Evolutionary conservation across 2,888 invertebrate species (phyloP), one percentile per base, ranked within the genome.

Genomic region (Noctua comes): DNA sequence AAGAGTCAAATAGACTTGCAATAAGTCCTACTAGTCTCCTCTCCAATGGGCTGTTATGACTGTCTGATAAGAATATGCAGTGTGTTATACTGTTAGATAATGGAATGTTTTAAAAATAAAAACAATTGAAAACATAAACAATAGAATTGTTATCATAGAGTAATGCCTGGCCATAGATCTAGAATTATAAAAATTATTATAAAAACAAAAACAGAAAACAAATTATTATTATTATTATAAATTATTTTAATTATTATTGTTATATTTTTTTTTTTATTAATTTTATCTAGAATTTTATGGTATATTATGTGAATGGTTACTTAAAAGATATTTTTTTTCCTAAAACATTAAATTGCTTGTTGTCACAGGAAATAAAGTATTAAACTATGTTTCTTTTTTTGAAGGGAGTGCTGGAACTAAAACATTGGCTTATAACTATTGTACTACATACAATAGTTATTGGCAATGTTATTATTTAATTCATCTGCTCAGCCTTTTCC

Each of bases 81-180:
- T 18, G 18, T 46, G 1, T 24, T n/a, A 13, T 21, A 68, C 27
- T 11, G 31, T 43, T 51, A 62, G n/a, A 27, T 70, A 62, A 62
- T 69, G 24, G 24, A 43, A 27, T 70, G 54, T 6, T n/a, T 36
- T 2, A 24, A 57, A 21, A 62, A 46, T 46, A 31, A 27, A 54
- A 76, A 69, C 40, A 62, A 64, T 62, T 54, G 21, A n/a, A 16
- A 24, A 11, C 21, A 70, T n/a, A 62, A 62, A 82, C 31, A 76
- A 71, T 75, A 36, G 65, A 64, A 81, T 51, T 66, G 27, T 43
- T 71, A 40, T 31, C 59, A 70, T 46, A 65, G 18, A 64, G 27
- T 65, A 36, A 36, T 36, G 21, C 7, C 18, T 43, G 36, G 46
- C 27, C 16, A 27, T 65, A 65, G 10, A n/a, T 54, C n/a, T n/a